Evolutionary conservation across 2,888 invertebrate species (phyloP).

Genomic region (Pyrrhosoma nymphula): DNA sequence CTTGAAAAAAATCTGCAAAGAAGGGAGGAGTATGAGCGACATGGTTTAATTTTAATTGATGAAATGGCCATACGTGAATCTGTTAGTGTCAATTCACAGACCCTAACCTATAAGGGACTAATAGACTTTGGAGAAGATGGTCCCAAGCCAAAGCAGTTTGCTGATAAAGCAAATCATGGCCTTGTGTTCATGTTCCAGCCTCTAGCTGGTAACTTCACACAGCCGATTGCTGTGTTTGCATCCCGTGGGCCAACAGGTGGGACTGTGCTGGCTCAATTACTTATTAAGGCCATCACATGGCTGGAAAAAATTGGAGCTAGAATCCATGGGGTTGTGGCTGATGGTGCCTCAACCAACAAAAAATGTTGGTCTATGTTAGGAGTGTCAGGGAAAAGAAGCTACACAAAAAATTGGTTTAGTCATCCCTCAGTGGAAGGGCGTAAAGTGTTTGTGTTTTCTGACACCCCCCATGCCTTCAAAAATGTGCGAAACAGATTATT

Average conservation of each 20-base stretch:
- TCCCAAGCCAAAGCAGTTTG: neutral
- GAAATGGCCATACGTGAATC: neutral
- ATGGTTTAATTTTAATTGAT: neutral
- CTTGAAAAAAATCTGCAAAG: neutral
- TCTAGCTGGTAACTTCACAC: neutral
- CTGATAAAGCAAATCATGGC: constrained; percentile 28
- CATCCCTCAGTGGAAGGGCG: neutral
- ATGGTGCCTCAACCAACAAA: no score
- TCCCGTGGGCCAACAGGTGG: no score
- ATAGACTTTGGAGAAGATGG: constrained; percentile 25
- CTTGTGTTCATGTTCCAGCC: constrained; percentile 30
- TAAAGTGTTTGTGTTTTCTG: neutral
- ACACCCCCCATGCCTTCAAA: neutral
- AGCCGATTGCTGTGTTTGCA: neutral
- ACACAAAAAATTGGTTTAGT: no score
- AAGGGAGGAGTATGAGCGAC: neutral
- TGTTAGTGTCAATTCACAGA: neutral
- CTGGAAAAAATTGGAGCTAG: neutral
- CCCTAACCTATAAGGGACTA: constrained; percentile 12
- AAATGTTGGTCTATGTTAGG: no score
- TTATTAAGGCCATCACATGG: neutral
- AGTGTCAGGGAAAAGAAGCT: no score
- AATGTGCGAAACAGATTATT: neutral
- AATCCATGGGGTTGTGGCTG: no score
- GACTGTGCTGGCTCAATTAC: neutral